Evolutionary conservation across 30 jellyfish, hydroid and myxozoan genomes (phyloP), one percentile per base, ranked within the genome.

Genomic region (Turritopsis rubra): DNA sequence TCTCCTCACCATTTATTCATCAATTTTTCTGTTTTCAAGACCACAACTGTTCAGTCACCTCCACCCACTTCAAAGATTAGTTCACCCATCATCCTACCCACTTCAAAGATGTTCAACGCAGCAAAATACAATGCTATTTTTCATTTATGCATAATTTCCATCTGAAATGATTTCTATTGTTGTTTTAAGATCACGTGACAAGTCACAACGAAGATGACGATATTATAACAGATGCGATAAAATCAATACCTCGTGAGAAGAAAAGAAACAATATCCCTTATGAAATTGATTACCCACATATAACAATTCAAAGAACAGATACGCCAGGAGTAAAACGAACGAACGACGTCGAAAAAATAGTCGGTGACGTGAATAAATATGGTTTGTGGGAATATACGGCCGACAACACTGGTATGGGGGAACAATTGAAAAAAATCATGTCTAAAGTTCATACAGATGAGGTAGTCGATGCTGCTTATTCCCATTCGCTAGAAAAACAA

Each of bases 301-400:
- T 41, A 41, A 41, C 60, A 5, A 13, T 41, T 41, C 60, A 41
- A 41, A 5, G 60, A 13, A 41, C 60, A 41, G 60, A 41, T 41
- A 41, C 60, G 9, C 60, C 60, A 13, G 60, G 30, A 23, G 81
- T 19, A 26, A 82, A 77, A 77, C 89, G 84, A 8, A 88, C 91
- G 71, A 84, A 91, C 0, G 97, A 86, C 30, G 85, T 90, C 16
- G 84, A 81, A 19, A 88, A 82, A 19, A 86, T 85, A 23, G 96
- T 84, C 22, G 88, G 91, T 25, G 96, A 92, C 78, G 94, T 92
- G 1, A 86, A 85, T 66, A 75, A 85, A 24, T 92, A 77, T 85
- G 96, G 96, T 1, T 65, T 92, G 72, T 87, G 96, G 93, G 98
- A 92, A 76, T 92, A 92, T 70, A 79, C 96, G 78, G 70, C 87